Conservation (phyloP, 2,888 invertebrate genomes). For the Microctonus hyperodae region DNA sequence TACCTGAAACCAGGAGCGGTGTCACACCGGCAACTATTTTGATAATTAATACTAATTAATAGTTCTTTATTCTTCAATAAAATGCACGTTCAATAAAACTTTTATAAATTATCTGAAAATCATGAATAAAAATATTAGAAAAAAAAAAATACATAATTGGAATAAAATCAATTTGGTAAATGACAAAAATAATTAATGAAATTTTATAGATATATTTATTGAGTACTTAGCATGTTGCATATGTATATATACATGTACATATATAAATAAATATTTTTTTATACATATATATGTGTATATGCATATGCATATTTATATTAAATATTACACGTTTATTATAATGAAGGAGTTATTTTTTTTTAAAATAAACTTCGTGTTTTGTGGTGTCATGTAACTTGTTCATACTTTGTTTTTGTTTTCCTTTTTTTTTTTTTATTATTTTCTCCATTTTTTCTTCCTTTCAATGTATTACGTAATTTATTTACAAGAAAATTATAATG, state of each 20-base stretch:
- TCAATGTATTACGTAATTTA: conserved; percentile 42
- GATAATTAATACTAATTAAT: too few species aligned
- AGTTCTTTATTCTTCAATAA: too few species aligned
- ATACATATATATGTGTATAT: too few species aligned
- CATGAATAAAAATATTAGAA: too few species aligned
- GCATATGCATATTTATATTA: conserved; percentile 51
- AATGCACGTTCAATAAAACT: too few species aligned
- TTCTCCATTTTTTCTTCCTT: conserved; percentile 38
- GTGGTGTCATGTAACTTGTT: conserved; percentile 37
- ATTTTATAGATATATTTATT: conserved; percentile 64
- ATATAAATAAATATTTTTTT: too few species aligned
- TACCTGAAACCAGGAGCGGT: neutral
- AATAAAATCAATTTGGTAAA: neutral
- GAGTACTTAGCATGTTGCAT: conserved; percentile 63
- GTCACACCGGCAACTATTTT: neutral
- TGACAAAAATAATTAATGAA: conserved; percentile 39
- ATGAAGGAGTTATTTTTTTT: conserved; percentile 45
- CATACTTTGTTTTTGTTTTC: conserved; percentile 36
- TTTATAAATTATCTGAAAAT: too few species aligned
- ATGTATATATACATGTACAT: conserved; percentile 46
- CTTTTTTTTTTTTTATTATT: conserved; percentile 39
- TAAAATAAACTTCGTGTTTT: conserved; percentile 53
- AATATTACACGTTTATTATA: conserved; percentile 57
- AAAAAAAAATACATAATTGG: too few species aligned
- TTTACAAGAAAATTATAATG: conserved; percentile 56